These are phyloP conservation scores for Flexamia atlantica DNA, from an alignment of 2,888 invertebrate genomes.

Conservation along the genomic window DNA sequence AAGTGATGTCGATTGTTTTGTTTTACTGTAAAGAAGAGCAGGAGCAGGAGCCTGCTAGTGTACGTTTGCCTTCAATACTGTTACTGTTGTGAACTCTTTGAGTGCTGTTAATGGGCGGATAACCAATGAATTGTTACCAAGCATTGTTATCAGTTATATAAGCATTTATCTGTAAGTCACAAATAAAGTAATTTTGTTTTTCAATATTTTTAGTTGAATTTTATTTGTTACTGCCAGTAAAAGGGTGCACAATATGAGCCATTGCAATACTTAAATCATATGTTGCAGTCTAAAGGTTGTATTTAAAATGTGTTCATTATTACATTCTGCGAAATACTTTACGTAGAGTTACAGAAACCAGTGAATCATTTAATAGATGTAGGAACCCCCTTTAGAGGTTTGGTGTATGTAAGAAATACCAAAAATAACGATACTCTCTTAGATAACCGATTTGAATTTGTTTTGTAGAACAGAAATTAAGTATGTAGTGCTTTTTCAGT, in stretches of 20 bases:
- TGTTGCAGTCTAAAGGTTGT: slow-evolving; percentile 52
- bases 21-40: neutral
- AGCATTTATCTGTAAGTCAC: slow-evolving; percentile 60
- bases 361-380: slow-evolving; percentile 21
- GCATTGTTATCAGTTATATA: slow-evolving; percentile 56
- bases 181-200: slow-evolving; percentile 58
- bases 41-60: neutral
- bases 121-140: slow-evolving; percentile 44
- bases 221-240: slow-evolving; percentile 62
- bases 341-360: neutral
- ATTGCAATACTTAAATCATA: slow-evolving; percentile 13
- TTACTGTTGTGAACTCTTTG: slow-evolving; percentile 22
- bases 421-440: slow-evolving; percentile 2
- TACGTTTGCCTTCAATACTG: slow-evolving; percentile 15
- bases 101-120: slow-evolving; percentile 24
- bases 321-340: slow-evolving; percentile 17
- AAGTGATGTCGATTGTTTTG: slow-evolving; percentile 36
- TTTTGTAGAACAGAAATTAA: neutral
- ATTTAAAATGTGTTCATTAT: slow-evolving; percentile 45
- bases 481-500: slow-evolving; percentile 23
- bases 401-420: neutral
- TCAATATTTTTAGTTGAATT: slow-evolving; percentile 48
- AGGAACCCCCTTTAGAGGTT: slow-evolving; percentile 29
- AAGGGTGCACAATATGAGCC: slow-evolving; percentile 50
- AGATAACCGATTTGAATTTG: neutral